These are phyloP conservation scores for Enteromius thamalakanensis DNA, from an alignment of 2,797 vertebrate species.

Conservation along the genomic window DNA sequence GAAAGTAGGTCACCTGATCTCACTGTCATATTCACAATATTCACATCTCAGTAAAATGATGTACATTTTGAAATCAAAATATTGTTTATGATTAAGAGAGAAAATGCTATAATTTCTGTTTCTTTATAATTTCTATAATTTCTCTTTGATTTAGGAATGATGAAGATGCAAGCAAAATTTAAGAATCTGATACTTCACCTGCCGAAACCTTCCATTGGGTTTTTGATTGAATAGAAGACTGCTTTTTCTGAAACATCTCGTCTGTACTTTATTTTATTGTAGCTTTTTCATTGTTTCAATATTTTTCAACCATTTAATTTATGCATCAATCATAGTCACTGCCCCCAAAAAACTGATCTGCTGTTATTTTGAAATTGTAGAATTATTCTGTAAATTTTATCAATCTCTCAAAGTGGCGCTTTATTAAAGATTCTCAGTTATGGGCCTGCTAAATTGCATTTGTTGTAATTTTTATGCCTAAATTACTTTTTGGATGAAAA, in stretches of 20 bases:
- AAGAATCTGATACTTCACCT: conserved; percentile 48
- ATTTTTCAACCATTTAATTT: conserved; percentile 11
- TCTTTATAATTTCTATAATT: too few species aligned
- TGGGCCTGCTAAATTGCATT: not conserved
- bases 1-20: conserved; percentile 65
- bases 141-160: conserved; percentile 59
- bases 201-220: not conserved
- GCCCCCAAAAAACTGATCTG: conserved; percentile 10
- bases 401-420: conserved; percentile 4
- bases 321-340: not conserved
- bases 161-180: conserved; percentile 74
- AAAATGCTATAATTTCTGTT: not conserved
- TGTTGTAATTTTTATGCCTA: not conserved
- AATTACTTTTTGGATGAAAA: not conserved
- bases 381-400: conserved; percentile 11
- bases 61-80: not conserved
- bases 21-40: not conserved
- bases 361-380: not conserved
- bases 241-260: not conserved
- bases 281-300: conserved; percentile 3
- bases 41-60: not conserved
- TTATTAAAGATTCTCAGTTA: conserved; percentile 38
- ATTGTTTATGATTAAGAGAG: not conserved
- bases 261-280: conserved; percentile 19
- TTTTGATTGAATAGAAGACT: conserved; percentile 12